A percentile compares a stretch with the other conserved stretches of the same genome.
Evolutionary conservation across 2,888 invertebrate genomes (phyloP).

Genomic region (Nymphalis urticae): DNA sequence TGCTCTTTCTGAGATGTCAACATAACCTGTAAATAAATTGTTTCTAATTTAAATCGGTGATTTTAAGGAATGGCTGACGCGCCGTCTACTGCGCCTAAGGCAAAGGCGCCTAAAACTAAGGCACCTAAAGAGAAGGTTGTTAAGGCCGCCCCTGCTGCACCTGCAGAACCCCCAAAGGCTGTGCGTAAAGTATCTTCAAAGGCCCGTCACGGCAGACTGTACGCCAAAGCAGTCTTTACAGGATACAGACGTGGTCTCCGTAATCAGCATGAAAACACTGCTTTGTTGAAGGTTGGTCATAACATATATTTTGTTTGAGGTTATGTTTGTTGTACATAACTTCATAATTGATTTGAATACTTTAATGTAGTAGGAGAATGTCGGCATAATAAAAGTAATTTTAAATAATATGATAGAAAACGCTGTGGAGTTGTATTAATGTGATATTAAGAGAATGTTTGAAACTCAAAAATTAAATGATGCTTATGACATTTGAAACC

Average conservation of each 20-base stretch:
- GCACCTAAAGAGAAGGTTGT: slow-evolving; percentile 80
- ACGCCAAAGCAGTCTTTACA: slow-evolving; percentile 98
- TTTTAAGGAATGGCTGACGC: slow-evolving; percentile 84
- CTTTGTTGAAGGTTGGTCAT: slow-evolving; percentile 88
- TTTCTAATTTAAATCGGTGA: slow-evolving; percentile 45
- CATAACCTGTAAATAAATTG: slow-evolving; percentile 65
- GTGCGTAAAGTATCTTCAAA: slow-evolving; percentile 75
- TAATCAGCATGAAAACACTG: slow-evolving; percentile 98
- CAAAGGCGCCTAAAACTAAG: slow-evolving; percentile 81
- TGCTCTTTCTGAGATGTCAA: slow-evolving; percentile 60
- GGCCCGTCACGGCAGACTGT: slow-evolving; percentile 90
- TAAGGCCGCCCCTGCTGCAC: slow-evolving; percentile 79
- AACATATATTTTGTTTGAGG: slow-evolving; percentile 1
- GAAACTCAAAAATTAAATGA: slow-evolving; percentile 50
- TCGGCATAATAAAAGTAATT: too few relatives aligned
- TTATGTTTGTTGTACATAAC: slow-evolving; percentile 8
- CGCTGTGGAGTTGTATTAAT: not conserved
- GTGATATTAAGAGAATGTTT: not conserved
- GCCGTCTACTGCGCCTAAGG: slow-evolving; percentile 79
- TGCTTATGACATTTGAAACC: slow-evolving; percentile 78
- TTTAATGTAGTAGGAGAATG: too few relatives aligned
- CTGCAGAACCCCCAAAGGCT: slow-evolving; percentile 78
- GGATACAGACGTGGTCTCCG: slow-evolving; percentile 97
- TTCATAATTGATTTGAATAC: not conserved
- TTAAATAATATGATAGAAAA: not conserved